Conservation (phyloP, 2,113 vertebrate species). For the Macroglossus sobrinus region DNA sequence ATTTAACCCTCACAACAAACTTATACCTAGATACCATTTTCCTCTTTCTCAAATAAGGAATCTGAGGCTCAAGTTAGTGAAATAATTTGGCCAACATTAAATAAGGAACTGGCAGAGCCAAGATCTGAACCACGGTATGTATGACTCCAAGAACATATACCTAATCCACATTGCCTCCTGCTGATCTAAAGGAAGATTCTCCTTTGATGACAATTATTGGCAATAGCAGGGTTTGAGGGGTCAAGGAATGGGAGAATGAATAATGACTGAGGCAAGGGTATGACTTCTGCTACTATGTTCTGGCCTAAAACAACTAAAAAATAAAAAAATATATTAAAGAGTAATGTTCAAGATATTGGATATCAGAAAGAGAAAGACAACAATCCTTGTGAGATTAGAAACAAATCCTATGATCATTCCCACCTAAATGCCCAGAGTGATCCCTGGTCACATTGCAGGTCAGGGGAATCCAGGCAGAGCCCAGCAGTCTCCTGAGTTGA, state of each 20-base stretch:
- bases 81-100: not conserved
- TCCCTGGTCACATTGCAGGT: not conserved
- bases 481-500: not conserved
- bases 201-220: not conserved
- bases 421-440: not conserved
- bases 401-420: not conserved
- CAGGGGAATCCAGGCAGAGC: not conserved
- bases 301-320: not conserved
- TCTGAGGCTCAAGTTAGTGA: not conserved
- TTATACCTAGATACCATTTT: not conserved
- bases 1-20: not conserved
- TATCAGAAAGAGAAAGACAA: not conserved
- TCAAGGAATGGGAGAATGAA: not conserved
- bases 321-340: not conserved
- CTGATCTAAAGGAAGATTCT: not conserved
- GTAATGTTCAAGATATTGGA: not conserved
- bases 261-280: not conserved
- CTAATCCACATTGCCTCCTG: not conserved
- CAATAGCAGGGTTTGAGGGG: not conserved
- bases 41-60: constrained; percentile 10
- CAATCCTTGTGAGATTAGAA: not conserved
- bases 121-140: not conserved
- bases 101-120: not conserved
- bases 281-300: not conserved
- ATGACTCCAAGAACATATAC: not conserved